Evolutionary conservation across 2,797 vertebrate species (phyloP).

Genomic region (Neosilurus mollespiculum): DNA sequence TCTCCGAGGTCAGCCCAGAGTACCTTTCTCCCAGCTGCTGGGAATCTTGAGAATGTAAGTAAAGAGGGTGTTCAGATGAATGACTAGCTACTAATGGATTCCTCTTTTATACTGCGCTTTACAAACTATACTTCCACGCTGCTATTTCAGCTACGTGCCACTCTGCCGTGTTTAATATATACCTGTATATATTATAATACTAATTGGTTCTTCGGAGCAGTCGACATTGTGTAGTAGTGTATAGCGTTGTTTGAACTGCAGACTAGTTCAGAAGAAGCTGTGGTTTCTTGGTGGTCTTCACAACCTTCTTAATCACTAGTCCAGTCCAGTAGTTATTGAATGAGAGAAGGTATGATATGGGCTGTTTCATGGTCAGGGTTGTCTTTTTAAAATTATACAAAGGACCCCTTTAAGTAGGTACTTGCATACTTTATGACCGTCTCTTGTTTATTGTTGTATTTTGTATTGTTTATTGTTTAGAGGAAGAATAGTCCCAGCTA

Average conservation of each 20-base stretch:
- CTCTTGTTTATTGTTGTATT: no score
- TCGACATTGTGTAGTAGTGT: not conserved
- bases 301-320: not conserved
- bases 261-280: not conserved
- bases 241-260: not conserved
- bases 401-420: no score
- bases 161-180: not conserved
- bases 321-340: not conserved
- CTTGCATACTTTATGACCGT: no score
- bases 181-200: not conserved
- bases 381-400: no score
- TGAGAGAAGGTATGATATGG: no score
- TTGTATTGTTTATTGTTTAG: no score
- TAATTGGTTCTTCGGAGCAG: not conserved
- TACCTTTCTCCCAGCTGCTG: conserved; percentile 55
- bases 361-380: no score
- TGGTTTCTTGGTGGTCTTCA: not conserved
- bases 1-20: conserved; percentile 50
- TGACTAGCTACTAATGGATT: conserved; percentile 39
- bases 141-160: no score
- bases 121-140: not conserved
- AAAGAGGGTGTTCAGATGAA: conserved; percentile 37
- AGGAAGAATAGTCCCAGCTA: no score
- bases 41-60: conserved; percentile 53
- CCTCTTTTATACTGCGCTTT: conserved; percentile 19